Evolutionary conservation across 2,888 invertebrate species (phyloP), one percentile per base, ranked within the genome.

Genomic region (Strigamia maritima): DNA sequence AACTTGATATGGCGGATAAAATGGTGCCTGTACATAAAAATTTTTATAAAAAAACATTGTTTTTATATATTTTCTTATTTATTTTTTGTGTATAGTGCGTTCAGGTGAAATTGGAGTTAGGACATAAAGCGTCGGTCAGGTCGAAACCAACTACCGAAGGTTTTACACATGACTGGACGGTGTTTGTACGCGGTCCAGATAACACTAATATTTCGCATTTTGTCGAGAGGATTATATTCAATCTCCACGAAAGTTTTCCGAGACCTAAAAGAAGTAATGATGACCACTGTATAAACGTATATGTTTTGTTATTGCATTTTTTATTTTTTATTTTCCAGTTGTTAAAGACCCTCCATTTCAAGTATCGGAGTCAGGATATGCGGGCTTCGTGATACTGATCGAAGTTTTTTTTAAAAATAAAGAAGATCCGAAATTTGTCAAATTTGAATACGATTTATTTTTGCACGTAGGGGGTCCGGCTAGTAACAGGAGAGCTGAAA

Each of bases 121-220:
- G 97, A 82, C 97, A 98, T 87, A 91, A 91, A 87, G 94, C 97
- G 82, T 90, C 91, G 81, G 86, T 95, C 83, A 91, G 93, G 84
- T 90, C 91, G 79, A 93, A 93, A 85, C 90, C 91, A 83, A 94
- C 95, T 16, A 90, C 91, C 26, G 94, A 95, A 86, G 97, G 95
- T 75, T 97, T 94, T 86, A 98, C 97, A 83, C 98, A 98, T 88
- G 97, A 98, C 86, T 98, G 98, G 98, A 94, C 94, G 86, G 92
- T 98, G 79, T 97, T 93, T 88, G 94, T 98, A 26, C 90, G 93
- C 84, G 97, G 97, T 79, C 90, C 91, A 82, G 94, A 96, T 85
- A 92, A 92, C 83, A 91, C 92, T 82, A 93, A 94, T 85, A 94
- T 98, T 83, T 92, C 93, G 84, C 90, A 93, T 85, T 98, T 94